Evolutionary conservation across 2,113 vertebrate genomes (phyloP).

Genomic region (Grantiella picta): DNA sequence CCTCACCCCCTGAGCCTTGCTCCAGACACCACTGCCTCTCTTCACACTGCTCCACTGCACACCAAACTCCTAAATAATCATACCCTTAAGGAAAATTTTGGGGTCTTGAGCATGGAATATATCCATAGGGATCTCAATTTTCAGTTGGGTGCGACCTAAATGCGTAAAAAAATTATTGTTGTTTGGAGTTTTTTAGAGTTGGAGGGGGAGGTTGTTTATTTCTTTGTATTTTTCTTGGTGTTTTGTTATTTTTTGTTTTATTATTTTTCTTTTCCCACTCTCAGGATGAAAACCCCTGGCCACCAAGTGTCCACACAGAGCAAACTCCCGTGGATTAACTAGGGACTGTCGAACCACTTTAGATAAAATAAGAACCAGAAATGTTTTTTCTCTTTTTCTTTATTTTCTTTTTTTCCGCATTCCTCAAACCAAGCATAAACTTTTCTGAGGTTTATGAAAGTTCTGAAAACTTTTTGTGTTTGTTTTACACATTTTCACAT

Average conservation of each 20-base stretch:
- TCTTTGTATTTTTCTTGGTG: background rate
- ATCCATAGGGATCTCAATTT: background rate
- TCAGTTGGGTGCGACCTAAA: background rate
- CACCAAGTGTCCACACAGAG: background rate
- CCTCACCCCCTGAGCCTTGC: background rate
- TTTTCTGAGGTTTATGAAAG: constrained; percentile 12
- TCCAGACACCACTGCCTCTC: background rate
- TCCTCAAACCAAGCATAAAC: background rate
- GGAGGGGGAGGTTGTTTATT: background rate
- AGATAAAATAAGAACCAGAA: background rate
- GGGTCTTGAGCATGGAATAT: background rate
- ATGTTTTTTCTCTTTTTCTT: fast-evolving
- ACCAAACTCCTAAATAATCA: background rate
- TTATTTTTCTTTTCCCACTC: background rate
- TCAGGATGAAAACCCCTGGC: background rate
- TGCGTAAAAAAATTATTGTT: background rate
- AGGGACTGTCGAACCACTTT: background rate
- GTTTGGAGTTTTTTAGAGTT: background rate
- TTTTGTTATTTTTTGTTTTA: background rate
- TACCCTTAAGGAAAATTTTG: background rate
- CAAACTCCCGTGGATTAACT: background rate
- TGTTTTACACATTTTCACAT: constrained; percentile 22
- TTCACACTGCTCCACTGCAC: background rate
- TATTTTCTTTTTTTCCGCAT: background rate
- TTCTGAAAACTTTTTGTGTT: constrained; percentile 14